Evolutionary conservation across 2,113 vertebrate genomes (phyloP).

Genomic region (Myanophis thanlyinensis): DNA sequence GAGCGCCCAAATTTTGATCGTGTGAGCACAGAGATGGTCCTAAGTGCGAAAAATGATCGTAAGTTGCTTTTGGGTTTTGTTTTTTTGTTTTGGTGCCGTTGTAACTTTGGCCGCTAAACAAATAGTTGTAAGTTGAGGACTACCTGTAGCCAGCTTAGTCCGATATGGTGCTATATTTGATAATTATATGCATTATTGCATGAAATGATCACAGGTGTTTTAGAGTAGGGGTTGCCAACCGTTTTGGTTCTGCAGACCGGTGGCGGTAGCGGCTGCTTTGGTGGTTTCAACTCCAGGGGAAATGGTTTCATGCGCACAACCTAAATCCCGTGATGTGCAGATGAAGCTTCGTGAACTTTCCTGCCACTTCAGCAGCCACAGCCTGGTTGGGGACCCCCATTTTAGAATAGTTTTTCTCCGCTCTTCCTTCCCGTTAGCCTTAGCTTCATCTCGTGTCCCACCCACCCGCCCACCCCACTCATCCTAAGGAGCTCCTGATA

Average conservation of each 20-base stretch:
- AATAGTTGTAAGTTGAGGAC: too few relatives aligned
- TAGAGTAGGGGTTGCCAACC: background rate
- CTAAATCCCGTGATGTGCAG: background rate
- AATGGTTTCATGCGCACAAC: background rate
- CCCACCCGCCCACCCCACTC: too few relatives aligned
- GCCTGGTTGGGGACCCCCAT: background rate
- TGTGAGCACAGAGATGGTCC: background rate
- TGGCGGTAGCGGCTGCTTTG: background rate
- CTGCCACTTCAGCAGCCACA: background rate
- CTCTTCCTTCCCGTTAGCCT: too few relatives aligned
- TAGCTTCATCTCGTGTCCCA: background rate
- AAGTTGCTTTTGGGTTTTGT: too few relatives aligned
- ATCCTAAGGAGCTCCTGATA: background rate
- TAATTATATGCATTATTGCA: background rate
- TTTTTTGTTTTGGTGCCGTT: too few relatives aligned
- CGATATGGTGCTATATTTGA: background rate
- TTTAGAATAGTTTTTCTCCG: background rate
- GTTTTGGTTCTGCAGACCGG: background rate
- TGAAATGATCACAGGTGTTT: background rate
- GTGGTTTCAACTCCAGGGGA: background rate
- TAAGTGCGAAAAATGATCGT: too few relatives aligned
- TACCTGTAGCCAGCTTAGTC: background rate
- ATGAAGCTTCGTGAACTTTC: background rate
- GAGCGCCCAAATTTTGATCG: too few relatives aligned
- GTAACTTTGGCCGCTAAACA: too few relatives aligned